Evolutionary conservation across 2,113 vertebrate genomes (phyloP).

Genomic region (Clarias magur): DNA sequence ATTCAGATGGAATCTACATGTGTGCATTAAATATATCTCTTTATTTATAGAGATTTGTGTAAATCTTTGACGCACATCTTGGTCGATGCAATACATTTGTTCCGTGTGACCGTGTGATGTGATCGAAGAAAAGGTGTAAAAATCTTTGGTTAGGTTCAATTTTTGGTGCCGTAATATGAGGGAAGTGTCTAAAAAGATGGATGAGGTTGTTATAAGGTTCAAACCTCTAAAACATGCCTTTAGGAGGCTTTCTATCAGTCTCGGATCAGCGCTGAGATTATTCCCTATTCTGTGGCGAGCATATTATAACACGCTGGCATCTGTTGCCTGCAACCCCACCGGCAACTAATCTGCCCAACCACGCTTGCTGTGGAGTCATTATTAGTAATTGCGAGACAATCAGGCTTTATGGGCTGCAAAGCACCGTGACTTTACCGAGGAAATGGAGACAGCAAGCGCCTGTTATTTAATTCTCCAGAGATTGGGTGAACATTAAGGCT

Average conservation of each 20-base stretch:
- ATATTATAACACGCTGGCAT: conserved; percentile 61
- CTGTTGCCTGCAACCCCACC: conserved; percentile 63
- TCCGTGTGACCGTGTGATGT: neutral
- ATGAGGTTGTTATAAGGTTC: conserved; percentile 6
- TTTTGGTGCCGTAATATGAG: neutral
- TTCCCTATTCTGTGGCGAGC: conserved; percentile 28
- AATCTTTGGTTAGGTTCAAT: neutral
- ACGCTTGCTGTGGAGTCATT: conserved; percentile 69
- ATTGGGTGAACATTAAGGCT: conserved; percentile 67
- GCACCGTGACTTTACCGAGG: conserved; percentile 52
- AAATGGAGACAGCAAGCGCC: conserved; percentile 66
- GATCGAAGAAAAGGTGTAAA: neutral
- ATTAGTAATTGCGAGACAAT: conserved; percentile 80
- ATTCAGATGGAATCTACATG: neutral
- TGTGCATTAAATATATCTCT: no score
- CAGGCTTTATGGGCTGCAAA: conserved; percentile 76
- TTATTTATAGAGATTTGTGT: neutral
- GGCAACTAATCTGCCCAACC: conserved; percentile 69
- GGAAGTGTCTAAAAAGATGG: neutral
- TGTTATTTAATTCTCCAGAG: conserved; percentile 75
- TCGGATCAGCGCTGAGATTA: conserved; percentile 8
- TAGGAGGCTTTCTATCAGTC: conserved; percentile 27
- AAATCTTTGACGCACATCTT: neutral
- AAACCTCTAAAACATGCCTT: neutral
- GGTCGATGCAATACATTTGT: neutral